Conservation (phyloP, 2,888 invertebrate species). For the Sclerodermus sp. region DNA sequence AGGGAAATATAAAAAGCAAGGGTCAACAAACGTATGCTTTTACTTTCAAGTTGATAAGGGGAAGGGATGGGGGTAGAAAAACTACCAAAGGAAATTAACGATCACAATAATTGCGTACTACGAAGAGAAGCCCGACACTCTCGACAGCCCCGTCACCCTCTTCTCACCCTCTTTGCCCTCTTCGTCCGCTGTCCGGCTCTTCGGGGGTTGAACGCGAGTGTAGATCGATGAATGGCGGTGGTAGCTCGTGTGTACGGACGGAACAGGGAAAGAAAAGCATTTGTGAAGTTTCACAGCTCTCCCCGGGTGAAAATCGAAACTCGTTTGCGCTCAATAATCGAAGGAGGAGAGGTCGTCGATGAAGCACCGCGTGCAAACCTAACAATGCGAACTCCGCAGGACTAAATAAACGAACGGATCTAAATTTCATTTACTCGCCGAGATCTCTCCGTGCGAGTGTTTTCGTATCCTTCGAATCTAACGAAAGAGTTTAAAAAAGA, state of each 20-base stretch:
- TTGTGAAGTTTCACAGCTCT: constrained; percentile 32
- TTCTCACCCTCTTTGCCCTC: constrained; percentile 1
- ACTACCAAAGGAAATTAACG: constrained; percentile 21
- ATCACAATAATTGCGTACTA: constrained; percentile 5
- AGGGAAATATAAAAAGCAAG: no score
- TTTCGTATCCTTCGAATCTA: no score
- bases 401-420: no score
- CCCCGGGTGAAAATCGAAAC: constrained; percentile 31
- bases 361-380: no score
- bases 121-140: neutral
- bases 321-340: constrained; percentile 31
- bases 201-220: neutral
- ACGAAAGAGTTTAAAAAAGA: no score
- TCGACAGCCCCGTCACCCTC: no score
- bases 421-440: no score
- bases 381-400: no score
- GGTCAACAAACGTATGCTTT: no score
- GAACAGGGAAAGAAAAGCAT: constrained; percentile 22
- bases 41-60: no score
- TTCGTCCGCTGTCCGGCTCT: neutral
- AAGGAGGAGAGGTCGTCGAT: no score
- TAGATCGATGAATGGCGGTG: neutral
- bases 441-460: no score
- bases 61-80: constrained; percentile 5
- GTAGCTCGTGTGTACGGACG: neutral